A percentile compares a stretch with the other conserved stretches of the same genome.
Conservation (phyloP, 2,113 vertebrate genomes). For the Poecilia latipinna region DNA sequence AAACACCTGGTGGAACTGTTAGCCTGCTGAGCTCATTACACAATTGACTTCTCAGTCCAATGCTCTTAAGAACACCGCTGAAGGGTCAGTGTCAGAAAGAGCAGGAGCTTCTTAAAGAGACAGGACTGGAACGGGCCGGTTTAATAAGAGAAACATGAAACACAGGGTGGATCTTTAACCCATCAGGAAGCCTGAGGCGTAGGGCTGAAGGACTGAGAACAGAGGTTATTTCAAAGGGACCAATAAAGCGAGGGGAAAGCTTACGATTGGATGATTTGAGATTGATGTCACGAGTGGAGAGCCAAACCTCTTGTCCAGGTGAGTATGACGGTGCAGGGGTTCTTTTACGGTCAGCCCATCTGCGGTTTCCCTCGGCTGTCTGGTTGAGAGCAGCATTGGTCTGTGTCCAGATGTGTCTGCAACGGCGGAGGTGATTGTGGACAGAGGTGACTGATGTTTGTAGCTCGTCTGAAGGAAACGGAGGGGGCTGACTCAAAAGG, state of each 20-base stretch:
- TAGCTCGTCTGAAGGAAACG: not conserved
- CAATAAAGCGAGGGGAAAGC: not conserved
- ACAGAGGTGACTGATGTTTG: not conserved
- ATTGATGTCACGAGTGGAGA: not conserved
- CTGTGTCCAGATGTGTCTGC: not conserved
- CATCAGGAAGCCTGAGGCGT: no score
- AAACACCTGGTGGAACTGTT: no score
- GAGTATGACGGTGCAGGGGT: not conserved
- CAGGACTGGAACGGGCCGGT: no score
- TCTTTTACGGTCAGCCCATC: not conserved
- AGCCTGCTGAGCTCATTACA: no score
- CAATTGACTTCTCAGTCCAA: no score
- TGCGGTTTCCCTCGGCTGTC: not conserved
- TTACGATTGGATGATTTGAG: not conserved
- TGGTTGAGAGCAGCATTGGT: not conserved
- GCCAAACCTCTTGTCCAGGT: not conserved
- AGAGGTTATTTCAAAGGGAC: not conserved
- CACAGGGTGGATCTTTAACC: not conserved
- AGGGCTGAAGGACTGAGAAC: not conserved
- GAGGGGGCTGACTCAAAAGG: not conserved
- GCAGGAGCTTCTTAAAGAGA: no score
- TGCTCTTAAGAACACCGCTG: no score
- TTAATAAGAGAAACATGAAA: not conserved
- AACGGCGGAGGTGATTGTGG: not conserved
- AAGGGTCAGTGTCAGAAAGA: no score